These are phyloP conservation scores for Sycon ciliatum DNA, from an alignment of 37 sponge, comb jelly and placozoan species.

Conservation along the genomic window DNA sequence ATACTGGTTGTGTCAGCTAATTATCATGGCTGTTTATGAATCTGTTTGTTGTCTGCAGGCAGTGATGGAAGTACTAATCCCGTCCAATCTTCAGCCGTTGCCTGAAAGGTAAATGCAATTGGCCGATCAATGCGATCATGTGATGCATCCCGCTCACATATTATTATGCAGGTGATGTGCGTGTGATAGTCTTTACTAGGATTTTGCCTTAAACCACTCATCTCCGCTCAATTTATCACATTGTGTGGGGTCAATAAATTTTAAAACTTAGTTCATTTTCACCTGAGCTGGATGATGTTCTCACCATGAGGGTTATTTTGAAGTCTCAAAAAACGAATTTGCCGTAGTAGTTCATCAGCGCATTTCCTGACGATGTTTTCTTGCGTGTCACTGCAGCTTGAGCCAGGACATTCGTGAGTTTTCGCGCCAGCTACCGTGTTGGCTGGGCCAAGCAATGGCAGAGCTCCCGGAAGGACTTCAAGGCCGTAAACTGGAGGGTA, in stretches of 20 bases:
- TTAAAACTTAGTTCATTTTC: too few species aligned
- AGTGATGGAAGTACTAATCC: constrained; percentile 68
- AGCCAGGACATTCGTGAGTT: constrained; percentile 52
- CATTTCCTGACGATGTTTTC: background rate
- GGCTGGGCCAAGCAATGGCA: constrained; percentile 48
- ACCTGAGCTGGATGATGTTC: too few species aligned
- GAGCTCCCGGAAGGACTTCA: constrained; percentile 45
- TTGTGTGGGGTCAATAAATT: too few species aligned
- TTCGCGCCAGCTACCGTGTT: constrained; percentile 22
- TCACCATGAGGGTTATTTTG: too few species aligned
- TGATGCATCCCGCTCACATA: too few species aligned
- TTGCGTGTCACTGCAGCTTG: constrained; percentile 14
- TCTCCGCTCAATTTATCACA: too few species aligned
- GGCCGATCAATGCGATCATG: background rate
- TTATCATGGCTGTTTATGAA: too few species aligned
- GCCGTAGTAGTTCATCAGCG: too few species aligned
- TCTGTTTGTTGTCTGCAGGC: constrained; percentile 30
- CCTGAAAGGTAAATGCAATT: constrained; percentile 50
- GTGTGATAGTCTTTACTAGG: too few species aligned
- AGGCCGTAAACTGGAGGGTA: background rate
- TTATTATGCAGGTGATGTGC: too few species aligned
- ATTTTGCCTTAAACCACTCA: too few species aligned
- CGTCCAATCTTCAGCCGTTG: constrained; percentile 58
- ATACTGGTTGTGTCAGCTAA: background rate
- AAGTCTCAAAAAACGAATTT: too few species aligned